A percentile compares a stretch with the other conserved stretches of the same genome.
Evolutionary conservation across 2,797 vertebrate genomes (phyloP).

Genomic region (Eurystomus glaucurus): DNA sequence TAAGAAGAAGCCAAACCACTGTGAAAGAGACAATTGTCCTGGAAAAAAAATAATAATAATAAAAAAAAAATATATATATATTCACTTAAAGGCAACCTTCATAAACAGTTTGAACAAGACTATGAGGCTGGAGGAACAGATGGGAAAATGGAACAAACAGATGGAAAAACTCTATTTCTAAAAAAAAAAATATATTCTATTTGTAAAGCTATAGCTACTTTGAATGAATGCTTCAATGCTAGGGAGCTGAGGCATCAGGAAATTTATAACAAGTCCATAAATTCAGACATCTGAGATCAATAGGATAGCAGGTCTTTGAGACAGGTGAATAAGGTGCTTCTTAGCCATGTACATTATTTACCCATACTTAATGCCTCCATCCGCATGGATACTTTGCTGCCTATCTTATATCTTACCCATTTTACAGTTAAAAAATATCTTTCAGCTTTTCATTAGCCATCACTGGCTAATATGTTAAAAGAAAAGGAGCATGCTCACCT

Average conservation of each 20-base stretch:
- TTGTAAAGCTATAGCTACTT: conserved; percentile 80
- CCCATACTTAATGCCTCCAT: not conserved
- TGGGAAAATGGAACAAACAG: conserved; percentile 85
- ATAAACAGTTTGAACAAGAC: conserved; percentile 77
- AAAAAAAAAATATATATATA: not conserved
- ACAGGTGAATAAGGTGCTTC: not conserved
- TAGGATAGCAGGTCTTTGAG: not conserved
- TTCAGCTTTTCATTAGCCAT: not conserved
- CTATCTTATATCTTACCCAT: not conserved
- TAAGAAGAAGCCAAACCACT: not conserved
- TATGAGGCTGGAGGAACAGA: conserved; percentile 81
- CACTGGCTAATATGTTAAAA: not conserved
- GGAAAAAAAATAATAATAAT: not conserved
- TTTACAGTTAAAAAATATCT: not conserved
- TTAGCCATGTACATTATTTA: not conserved
- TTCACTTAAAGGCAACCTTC: conserved; percentile 76
- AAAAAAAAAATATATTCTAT: conserved; percentile 68
- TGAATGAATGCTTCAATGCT: conserved; percentile 75
- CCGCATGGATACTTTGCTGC: not conserved
- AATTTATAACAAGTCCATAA: conserved; percentile 71
- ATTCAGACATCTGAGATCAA: conserved; percentile 17
- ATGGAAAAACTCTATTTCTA: conserved; percentile 83
- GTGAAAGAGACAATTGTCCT: conserved; percentile 25
- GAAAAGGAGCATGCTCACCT: not conserved
- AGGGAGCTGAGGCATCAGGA: conserved; percentile 71